phyloP scores from a whole-genome alignment of 2,113 vertebrate genomes.

The Motacilla tschutschensis region DNA sequence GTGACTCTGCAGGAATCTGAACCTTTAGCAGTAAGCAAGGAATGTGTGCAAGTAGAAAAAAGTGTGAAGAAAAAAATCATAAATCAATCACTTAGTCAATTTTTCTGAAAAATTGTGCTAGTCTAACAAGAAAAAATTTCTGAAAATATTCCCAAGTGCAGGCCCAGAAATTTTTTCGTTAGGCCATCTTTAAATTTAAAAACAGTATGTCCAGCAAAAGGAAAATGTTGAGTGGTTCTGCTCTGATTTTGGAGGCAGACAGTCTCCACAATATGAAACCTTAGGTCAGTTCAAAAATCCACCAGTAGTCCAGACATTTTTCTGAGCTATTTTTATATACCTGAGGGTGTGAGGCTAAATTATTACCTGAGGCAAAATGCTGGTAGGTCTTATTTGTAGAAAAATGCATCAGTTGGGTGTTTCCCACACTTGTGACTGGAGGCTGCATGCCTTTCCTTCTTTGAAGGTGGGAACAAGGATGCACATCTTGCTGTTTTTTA shows the following conservation, averaged over 20 bases:
- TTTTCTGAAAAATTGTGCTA: neutral
- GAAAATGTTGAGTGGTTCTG: neutral
- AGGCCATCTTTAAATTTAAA: neutral
- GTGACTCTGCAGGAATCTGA: neutral
- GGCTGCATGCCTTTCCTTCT: neutral
- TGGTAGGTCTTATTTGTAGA: neutral
- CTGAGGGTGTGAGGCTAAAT: neutral
- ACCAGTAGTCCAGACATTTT: neutral
- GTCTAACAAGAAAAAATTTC: neutral
- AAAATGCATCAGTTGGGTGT: neutral
- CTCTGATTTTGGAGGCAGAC: neutral
- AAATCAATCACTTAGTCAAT: neutral
- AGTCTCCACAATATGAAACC: neutral
- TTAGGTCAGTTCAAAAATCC: neutral
- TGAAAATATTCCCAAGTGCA: neutral
- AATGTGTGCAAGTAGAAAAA: neutral
- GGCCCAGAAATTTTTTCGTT: neutral
- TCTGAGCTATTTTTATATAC: neutral
- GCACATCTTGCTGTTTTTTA: neutral
- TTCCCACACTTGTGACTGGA: neutral
- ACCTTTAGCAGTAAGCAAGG: neutral
- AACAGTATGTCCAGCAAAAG: neutral
- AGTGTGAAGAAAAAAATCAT: neutral
- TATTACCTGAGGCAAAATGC: neutral
- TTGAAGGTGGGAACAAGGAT: neutral